Evolutionary conservation across 2,113 vertebrate species (phyloP), one percentile per base, ranked within the genome.

Genomic region (Aphelocoma coerulescens): DNA sequence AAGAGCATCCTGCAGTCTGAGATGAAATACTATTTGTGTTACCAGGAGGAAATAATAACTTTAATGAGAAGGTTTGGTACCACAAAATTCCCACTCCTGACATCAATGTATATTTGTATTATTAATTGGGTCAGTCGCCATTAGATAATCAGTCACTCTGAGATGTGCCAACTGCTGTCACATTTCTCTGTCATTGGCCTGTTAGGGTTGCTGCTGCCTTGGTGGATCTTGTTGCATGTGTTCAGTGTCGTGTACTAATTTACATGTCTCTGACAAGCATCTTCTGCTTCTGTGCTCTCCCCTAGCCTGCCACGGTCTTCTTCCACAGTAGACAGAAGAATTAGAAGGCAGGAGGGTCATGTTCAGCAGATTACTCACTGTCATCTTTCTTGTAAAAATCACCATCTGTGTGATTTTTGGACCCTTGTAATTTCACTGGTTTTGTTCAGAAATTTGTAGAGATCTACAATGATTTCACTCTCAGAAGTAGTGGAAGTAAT

Each of bases 271-370:
- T 94, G 89, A 89, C 1, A 6, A 95, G 88, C 62, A 41, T 91
- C 84, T 93, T 94, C 83, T 95, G 74, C 81, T 94, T 91, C 78
- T 96, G 48, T 94, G 85, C 93, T 97, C 71, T 96, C 63, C 84
- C 43, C 61, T 96, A 88, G 89, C 86, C 97, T 97, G 92, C 81
- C 84, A 23, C 32, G 33, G 67, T 91, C 94, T 97, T 93, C 80
- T 97, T 94, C 76, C 81, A 94, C 79, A 92, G 77, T 79, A 92
- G 91, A 85, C 28, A 87, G 63, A 92, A 72, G 69, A 94, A 63
- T 27, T 19, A 20, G 86, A 61, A 95, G 66, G 55, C 96, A 97
- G 96, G 75, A 96, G 74, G 75, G 81, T 82, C 89, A 87, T 69
- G 18, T 81, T 88, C 51, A 80, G 35, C 30, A 51, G 43, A 76